Evolutionary conservation across 2,797 vertebrate species (phyloP), one percentile per base, ranked within the genome.

Genomic region (Oophaga sylvatica): DNA sequence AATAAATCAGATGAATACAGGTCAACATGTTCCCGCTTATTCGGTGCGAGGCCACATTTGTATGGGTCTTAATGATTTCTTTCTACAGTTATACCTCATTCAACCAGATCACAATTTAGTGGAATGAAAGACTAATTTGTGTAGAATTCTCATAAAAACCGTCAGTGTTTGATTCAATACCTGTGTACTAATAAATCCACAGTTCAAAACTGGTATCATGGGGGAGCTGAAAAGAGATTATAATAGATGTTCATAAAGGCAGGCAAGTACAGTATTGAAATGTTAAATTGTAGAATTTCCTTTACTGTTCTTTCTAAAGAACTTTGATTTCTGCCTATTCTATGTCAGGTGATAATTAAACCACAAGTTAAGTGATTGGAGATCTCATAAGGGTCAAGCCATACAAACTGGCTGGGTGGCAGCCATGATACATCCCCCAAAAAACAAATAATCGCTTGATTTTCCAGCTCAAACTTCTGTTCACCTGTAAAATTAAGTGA

Each of bases 91-190:
- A 79, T 79, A 31, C 16, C 56, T 57, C 26, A 79, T 79, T 79
- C 77, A 79, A 59, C 53, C 29, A 59, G 53, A n/a, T n/a, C n/a
- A 59, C 48, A 78, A 59, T 29, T 78, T 53, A 78, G 76, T 16
- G n/a, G 48, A 78, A 57, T 57, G 48, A 59, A 78, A 78, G 76
- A 78, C 53, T 57, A 57, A 57, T 26, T 53, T 78, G 76, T 57
- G 56, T 29, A 9, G 26, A 11, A 17, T 29, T 59, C 48, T 29
- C 53, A 19, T 59, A 56, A 78, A 78, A 78, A 78, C 76, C 17
- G 22, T n/a, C 26, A 79, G 56, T 79, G 77, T 79, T 77, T 77
- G 41, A 77, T 77, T 48, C 75, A n/a, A 77, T 56, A 56, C 13
- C 22, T 6, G 75, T 26, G 48, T 20, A n/a, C 75, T 16, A 12